Base-by-base conservation (phyloP, 1,140 invertebrate genomes). In the Drosophila yakuba region DNA sequence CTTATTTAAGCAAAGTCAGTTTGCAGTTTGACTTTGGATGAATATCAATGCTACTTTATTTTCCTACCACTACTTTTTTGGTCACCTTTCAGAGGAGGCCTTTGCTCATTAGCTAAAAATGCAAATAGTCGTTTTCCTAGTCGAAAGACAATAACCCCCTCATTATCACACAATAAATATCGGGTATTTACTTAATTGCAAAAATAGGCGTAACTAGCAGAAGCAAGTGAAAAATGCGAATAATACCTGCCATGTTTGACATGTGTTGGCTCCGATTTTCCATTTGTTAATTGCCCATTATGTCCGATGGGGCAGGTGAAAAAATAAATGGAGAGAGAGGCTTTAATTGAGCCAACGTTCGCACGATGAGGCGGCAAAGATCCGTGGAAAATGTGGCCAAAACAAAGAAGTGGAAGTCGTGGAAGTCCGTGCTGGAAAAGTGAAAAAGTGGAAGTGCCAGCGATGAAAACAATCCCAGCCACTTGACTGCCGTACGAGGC, bases 351-450 rank as follows among this genome's bases (percentile, higher is more conserved):
- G 48, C 12, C 80, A 7, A 68, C 57, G 48, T 68, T 85, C 82
- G 80, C 73, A 80, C 81, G 72, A 47, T 48, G 23, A 52, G 23
- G 23, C 35, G 48, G 45, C 39, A 48, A 61, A 64, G 62, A 67
- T 59, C 56, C 55, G 60, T 62, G 69, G 61, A 80, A 85, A 62
- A 59, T 52, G 62, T 58, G 51, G 25, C 59, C 47, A 45, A 66
- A 82, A 85, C 81, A 85, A 85, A 86, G 78, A 86, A 68, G 82
- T 85, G 81, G 81, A 86, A 85, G 81, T 84, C 44, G 14, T 25
- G 39, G 14, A 23, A 32, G 32, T 44, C 20, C 38, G 4, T 8
- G 47, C 3, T 64, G 54, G 36, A 80, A 75, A 81, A 62, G 48
- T 76, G 62, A 39, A 48, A 44, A 48, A 81, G 66, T 78, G 74